Percentiles rank a stretch among this genome's conserved stretches.
These are phyloP conservation scores for Procambarus clarkii DNA, from an alignment of 1,140 invertebrate species.

Conservation along the genomic window DNA sequence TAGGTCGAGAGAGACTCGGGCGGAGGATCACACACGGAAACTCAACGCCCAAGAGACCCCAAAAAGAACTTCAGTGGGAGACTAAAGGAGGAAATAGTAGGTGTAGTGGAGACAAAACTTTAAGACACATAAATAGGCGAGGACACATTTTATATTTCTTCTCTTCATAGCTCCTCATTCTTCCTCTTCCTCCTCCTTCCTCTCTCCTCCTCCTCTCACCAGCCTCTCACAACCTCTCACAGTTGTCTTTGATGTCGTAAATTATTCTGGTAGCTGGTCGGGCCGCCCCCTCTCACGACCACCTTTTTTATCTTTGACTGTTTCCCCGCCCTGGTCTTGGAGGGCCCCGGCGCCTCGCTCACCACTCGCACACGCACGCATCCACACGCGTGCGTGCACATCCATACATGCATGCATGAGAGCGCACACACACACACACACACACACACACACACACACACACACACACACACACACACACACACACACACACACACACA, in stretches of 20 bases:
- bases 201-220: background rate
- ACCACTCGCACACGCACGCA: too few species aligned
- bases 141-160: background rate
- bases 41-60: too few species aligned
- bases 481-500: slow-evolving; percentile 18
- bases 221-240: background rate
- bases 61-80: too few species aligned
- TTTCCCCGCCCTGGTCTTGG: background rate
- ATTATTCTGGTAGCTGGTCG: background rate
- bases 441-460: too few species aligned
- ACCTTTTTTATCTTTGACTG: background rate
- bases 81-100: too few species aligned
- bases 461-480: background rate
- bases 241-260: slow-evolving; percentile 13
- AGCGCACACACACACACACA: too few species aligned
- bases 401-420: too few species aligned
- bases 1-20: too few species aligned
- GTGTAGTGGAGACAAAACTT: too few species aligned
- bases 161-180: background rate
- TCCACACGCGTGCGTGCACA: too few species aligned
- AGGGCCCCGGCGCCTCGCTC: background rate
- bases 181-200: background rate
- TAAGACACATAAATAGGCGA: too few species aligned
- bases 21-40: too few species aligned
- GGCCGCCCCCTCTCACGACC: background rate